A percentile compares a stretch with the other conserved stretches of the same genome.
These are phyloP conservation scores for Aspiorhynchus laticeps DNA, from an alignment of 2,113 vertebrate species.

Conservation along the genomic window DNA sequence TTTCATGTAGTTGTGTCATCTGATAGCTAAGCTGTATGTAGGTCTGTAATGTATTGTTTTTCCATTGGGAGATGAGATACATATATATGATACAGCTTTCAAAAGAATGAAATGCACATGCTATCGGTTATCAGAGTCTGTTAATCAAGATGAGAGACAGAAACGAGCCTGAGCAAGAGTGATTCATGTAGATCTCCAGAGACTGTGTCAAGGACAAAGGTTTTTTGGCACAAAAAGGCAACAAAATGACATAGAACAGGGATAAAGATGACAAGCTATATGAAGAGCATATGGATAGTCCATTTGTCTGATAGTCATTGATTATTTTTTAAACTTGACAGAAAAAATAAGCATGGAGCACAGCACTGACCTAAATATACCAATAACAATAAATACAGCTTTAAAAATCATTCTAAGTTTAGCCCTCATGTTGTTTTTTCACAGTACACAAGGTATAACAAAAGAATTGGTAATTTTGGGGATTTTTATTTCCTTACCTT, in stretches of 20 bases:
- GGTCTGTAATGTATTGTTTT: slow-evolving; percentile 25
- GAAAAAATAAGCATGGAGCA: not conserved
- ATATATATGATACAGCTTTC: slow-evolving; percentile 39
- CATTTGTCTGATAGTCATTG: not conserved
- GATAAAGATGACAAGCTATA: slow-evolving; percentile 4
- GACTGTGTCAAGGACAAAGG: slow-evolving; percentile 14
- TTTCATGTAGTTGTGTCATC: slow-evolving; percentile 4
- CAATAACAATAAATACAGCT: not conserved
- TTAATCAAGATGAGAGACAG: slow-evolving; percentile 38
- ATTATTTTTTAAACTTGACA: not conserved
- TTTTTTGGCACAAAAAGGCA: not conserved
- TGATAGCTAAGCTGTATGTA: slow-evolving; percentile 7
- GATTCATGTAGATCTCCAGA: slow-evolving; percentile 6
- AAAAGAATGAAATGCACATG: slow-evolving; percentile 20
- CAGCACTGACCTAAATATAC: not conserved
- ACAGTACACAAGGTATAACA: no score
- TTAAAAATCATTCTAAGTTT: no score
- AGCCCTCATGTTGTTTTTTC: no score
- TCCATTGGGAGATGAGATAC: slow-evolving; percentile 47
- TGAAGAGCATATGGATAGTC: not conserved
- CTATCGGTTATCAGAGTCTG: slow-evolving; percentile 28
- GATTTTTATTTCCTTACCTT: no score
- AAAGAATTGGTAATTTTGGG: no score
- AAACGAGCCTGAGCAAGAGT: not conserved
- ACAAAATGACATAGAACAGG: slow-evolving; percentile 19